phyloP scores from a whole-genome alignment of 2,113 vertebrate genomes.

The Excalfactoria chinensis region DNA sequence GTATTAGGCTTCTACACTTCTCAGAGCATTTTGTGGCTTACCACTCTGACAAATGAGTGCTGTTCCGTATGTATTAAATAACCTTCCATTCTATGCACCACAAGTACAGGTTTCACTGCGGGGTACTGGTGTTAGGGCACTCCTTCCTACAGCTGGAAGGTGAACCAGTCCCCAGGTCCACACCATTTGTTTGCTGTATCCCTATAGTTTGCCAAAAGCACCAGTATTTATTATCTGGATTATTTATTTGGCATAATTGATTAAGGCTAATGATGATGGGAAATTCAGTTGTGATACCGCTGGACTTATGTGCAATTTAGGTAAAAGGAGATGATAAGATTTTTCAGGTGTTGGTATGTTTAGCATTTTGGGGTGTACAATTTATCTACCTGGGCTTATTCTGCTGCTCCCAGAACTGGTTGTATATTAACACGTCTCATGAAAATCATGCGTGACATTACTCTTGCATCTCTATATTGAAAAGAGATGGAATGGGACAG shows the following conservation, averaged over 20 bases:
- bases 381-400: constrained; percentile 41
- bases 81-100: neutral
- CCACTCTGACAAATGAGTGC: neutral
- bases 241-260: neutral
- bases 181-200: neutral
- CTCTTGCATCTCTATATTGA: constrained; percentile 35
- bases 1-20: neutral
- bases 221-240: too few species aligned
- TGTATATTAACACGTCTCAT: constrained; percentile 31
- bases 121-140: fast-evolving
- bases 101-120: neutral
- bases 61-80: neutral
- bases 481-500: constrained; percentile 12
- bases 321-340: neutral
- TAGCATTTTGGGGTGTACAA: constrained; percentile 24
- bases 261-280: neutral
- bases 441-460: constrained; percentile 57
- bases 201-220: neutral
- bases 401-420: constrained; percentile 37
- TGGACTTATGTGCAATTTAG: neutral
- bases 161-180: neutral
- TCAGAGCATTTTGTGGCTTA: neutral
- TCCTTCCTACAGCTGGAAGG: neutral
- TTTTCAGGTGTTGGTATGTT: constrained; percentile 18
- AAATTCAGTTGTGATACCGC: neutral